Percentiles rank a stretch among this genome's conserved stretches.
phyloP scores from a whole-genome alignment of 2,888 invertebrate species.

The Portevinia maculata region DNA sequence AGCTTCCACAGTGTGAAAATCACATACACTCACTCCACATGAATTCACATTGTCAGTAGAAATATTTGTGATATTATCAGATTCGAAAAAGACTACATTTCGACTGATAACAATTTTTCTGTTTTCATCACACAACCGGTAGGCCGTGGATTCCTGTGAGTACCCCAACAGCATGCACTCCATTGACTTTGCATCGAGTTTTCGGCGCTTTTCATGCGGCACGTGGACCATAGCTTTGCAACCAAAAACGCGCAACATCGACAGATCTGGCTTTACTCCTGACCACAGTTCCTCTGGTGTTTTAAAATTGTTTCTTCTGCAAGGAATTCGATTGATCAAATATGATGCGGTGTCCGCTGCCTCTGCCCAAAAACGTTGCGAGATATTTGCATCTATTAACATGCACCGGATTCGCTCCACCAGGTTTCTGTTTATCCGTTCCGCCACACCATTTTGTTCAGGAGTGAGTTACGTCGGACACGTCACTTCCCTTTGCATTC shows the following conservation, averaged over 20 bases:
- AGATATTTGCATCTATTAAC: slow-evolving; percentile 52
- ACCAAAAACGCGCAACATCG: slow-evolving; percentile 66
- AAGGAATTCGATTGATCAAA: slow-evolving; percentile 30
- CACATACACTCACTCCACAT: background rate
- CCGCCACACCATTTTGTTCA: slow-evolving; percentile 72
- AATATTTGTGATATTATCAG: background rate
- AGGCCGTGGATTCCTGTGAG: slow-evolving; percentile 52
- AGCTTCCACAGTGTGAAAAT: slow-evolving; percentile 1
- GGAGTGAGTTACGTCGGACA: no score
- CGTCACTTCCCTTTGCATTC: no score
- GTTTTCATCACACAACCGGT: slow-evolving; percentile 41
- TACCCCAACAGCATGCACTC: slow-evolving; percentile 71
- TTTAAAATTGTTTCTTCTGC: slow-evolving; percentile 8
- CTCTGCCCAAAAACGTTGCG: slow-evolving; percentile 28
- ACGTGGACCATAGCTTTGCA: slow-evolving; percentile 69
- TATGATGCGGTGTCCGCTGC: slow-evolving; percentile 32
- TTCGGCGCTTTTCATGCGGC: slow-evolving; percentile 37
- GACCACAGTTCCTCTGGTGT: slow-evolving; percentile 59
- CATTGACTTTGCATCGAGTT: slow-evolving; percentile 64
- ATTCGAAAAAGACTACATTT: slow-evolving; percentile 12
- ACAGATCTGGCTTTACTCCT: slow-evolving; percentile 15
- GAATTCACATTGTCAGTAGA: slow-evolving; percentile 26
- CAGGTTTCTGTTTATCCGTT: slow-evolving; percentile 70
- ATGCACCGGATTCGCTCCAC: slow-evolving; percentile 67
- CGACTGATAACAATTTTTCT: background rate